phyloP scores from a whole-genome alignment of 2,888 invertebrate genomes.

The Ennomos fuscantarius region DNA sequence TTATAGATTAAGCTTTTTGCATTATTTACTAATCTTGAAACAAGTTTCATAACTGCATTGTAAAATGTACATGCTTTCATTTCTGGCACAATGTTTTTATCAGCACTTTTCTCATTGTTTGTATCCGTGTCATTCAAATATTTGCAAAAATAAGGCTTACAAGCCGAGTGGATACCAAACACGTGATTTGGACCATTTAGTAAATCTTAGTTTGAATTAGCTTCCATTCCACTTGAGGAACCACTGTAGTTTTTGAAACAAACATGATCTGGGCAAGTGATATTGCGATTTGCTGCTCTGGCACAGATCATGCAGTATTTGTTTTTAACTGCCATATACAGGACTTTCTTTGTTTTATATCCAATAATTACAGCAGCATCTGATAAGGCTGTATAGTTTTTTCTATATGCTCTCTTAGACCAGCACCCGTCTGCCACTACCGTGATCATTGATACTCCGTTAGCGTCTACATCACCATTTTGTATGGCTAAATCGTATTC shows the following conservation, averaged over 20 bases:
- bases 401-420: slow-evolving; percentile 4
- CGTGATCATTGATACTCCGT: slow-evolving; percentile 1
- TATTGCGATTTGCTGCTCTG: slow-evolving; percentile 9
- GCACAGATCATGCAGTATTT: slow-evolving; percentile 7
- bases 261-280: neutral
- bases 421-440: slow-evolving; percentile 1
- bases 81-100: slow-evolving; percentile 5
- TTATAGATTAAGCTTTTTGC: slow-evolving; percentile 13
- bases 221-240: neutral
- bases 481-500: too few relatives aligned
- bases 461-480: neutral
- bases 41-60: slow-evolving; percentile 13
- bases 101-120: neutral
- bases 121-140: slow-evolving; percentile 3
- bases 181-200: slow-evolving; percentile 6
- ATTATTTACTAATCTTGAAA: slow-evolving; percentile 19
- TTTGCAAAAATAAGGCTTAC: slow-evolving; percentile 5
- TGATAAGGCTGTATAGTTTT: slow-evolving; percentile 1
- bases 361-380: slow-evolving; percentile 1
- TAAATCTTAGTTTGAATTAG: neutral
- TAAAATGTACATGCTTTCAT: slow-evolving; percentile 18
- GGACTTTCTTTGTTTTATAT: slow-evolving; percentile 1
- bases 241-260: slow-evolving; percentile 1
- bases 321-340: slow-evolving; percentile 4
- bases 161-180: neutral